Conservation (phyloP, 2,113 vertebrate species). For the Scartelaos histophorus region DNA sequence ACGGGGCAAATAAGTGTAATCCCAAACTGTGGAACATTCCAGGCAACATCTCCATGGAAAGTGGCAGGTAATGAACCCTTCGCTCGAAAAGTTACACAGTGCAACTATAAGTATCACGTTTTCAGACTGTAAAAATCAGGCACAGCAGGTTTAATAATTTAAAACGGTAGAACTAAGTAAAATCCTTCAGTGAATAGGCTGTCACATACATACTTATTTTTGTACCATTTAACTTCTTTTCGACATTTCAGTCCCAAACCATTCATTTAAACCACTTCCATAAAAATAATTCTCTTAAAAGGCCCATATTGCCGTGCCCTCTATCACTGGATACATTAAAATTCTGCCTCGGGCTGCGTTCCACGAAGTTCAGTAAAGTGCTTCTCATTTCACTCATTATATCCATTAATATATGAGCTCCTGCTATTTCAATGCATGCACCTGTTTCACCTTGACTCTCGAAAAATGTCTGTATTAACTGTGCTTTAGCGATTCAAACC, state of each 20-base stretch:
- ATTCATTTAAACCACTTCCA: conserved; percentile 39
- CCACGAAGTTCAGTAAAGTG: conserved; percentile 41
- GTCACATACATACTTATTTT: not conserved
- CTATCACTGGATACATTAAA: conserved; percentile 57
- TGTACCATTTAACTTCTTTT: conserved; percentile 21
- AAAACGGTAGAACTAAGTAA: not conserved
- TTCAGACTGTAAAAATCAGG: no score
- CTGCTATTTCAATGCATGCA: conserved; percentile 8
- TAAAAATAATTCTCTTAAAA: conserved; percentile 55
- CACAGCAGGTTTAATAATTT: no score
- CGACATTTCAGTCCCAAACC: conserved; percentile 13
- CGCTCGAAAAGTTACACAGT: no score
- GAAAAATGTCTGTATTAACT: conserved; percentile 17
- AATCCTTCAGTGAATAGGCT: conserved; percentile 8
- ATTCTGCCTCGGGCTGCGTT: conserved; percentile 40
- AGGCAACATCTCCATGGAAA: no score
- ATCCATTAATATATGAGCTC: conserved; percentile 32
- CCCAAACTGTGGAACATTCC: no score
- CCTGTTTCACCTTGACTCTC: conserved; percentile 13
- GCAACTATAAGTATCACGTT: no score
- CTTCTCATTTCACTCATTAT: conserved; percentile 46
- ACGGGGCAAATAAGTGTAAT: no score
- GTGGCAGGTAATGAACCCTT: no score
- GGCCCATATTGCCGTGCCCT: conserved; percentile 45
- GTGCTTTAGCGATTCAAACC: conserved; percentile 24